Percentiles rank a stretch among this genome's conserved stretches.
phyloP scores from a whole-genome alignment of 2,797 vertebrate genomes.

The Gila robusta region DNA sequence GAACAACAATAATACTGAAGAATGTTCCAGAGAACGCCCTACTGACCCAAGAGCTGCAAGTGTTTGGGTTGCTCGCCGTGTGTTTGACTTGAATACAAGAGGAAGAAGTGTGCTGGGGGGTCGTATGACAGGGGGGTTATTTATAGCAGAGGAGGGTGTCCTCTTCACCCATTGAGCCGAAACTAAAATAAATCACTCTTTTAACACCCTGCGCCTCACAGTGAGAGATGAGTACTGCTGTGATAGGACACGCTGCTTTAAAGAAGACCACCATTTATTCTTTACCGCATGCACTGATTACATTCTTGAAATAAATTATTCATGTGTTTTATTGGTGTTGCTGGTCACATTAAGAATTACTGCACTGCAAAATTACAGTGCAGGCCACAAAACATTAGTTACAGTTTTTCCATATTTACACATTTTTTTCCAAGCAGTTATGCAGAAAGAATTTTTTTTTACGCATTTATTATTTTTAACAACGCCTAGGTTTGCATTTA shows the following conservation, averaged over 20 bases:
- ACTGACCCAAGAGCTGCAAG: not conserved
- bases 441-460: not conserved
- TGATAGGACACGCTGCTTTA: not conserved
- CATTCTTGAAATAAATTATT: conserved; percentile 8
- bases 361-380: not conserved
- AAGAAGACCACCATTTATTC: conserved; percentile 30
- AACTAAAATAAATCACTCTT: conserved; percentile 69
- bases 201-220: conserved; percentile 59
- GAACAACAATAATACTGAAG: conserved; percentile 31
- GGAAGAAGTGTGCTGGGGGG: conserved; percentile 34
- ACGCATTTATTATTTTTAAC: not conserved
- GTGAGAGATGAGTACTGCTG: conserved; percentile 57
- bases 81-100: conserved; percentile 51
- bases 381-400: not conserved
- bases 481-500: not conserved
- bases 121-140: conserved; percentile 64
- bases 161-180: conserved; percentile 55
- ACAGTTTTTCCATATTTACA: not conserved
- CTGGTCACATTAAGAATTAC: not conserved
- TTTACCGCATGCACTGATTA: conserved; percentile 23
- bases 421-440: not conserved
- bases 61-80: conserved; percentile 37
- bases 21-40: conserved; percentile 16
- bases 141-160: conserved; percentile 67
- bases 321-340: not conserved